A percentile compares a stretch with the other conserved stretches of the same genome.
Evolutionary conservation across 1,140 invertebrate species (phyloP).

Genomic region (Drosophila insularis): DNA sequence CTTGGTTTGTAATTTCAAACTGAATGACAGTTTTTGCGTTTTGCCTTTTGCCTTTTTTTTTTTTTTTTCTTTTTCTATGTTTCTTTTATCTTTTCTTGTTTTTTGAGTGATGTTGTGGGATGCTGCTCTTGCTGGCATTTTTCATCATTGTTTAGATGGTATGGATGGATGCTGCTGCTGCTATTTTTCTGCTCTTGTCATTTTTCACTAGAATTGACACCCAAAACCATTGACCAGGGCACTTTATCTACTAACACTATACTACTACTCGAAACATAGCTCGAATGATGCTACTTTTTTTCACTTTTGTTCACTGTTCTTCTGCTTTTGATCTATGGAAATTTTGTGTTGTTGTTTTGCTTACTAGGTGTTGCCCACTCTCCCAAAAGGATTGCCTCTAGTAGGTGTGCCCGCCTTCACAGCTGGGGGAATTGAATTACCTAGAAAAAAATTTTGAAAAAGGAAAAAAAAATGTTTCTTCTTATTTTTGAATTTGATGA

Average conservation of each 20-base stretch:
- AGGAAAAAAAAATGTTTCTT: background rate
- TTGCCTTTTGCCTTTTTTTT: slow-evolving; percentile 56
- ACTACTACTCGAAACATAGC: slow-evolving; percentile 10
- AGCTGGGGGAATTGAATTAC: slow-evolving; percentile 15
- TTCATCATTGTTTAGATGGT: slow-evolving; percentile 39
- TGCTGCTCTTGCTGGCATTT: slow-evolving; percentile 45
- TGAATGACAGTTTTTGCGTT: slow-evolving; percentile 71
- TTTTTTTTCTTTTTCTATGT: slow-evolving; percentile 24
- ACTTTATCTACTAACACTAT: slow-evolving; percentile 40
- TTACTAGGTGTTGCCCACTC: background rate
- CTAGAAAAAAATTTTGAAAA: background rate
- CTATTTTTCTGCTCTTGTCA: slow-evolving; percentile 48
- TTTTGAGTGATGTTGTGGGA: background rate
- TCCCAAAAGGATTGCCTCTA: slow-evolving; percentile 23
- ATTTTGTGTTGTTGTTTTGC: slow-evolving; percentile 34
- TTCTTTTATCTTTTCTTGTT: slow-evolving; percentile 18
- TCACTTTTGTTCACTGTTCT: background rate
- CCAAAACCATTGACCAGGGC: slow-evolving; percentile 36
- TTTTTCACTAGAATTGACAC: slow-evolving; percentile 76
- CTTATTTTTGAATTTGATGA: slow-evolving; percentile 5
- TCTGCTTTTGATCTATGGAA: slow-evolving; percentile 63
- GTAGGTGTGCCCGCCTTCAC: slow-evolving; percentile 54
- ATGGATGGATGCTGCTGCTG: slow-evolving; percentile 6
- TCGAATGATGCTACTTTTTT: slow-evolving; percentile 8
- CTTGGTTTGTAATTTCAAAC: slow-evolving; percentile 70